Evolutionary conservation across 2,888 invertebrate species (phyloP).

Genomic region (Callosobruchus maculatus): DNA sequence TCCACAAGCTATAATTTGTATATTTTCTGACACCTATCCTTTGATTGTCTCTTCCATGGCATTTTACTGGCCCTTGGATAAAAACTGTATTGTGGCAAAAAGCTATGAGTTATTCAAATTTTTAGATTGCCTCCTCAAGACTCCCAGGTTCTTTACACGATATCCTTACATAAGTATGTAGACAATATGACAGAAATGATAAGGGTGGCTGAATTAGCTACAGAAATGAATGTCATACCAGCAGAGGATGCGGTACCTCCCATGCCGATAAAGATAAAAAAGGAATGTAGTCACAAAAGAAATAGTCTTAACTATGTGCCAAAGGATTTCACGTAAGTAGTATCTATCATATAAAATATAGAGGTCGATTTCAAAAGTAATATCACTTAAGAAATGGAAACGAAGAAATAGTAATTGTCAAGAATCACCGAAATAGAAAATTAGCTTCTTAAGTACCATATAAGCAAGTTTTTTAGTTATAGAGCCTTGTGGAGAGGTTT

Average conservation of each 20-base stretch:
- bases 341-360: too few relatives aligned
- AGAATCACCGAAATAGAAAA: too few relatives aligned
- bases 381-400: too few relatives aligned
- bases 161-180: constrained; percentile 42
- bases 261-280: constrained; percentile 36
- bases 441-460: too few relatives aligned
- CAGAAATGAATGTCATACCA: constrained; percentile 39
- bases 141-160: constrained; percentile 40
- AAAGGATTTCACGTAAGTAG: constrained; percentile 34
- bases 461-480: too few relatives aligned
- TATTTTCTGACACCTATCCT: too few relatives aligned
- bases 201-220: constrained; percentile 37
- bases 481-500: too few relatives aligned
- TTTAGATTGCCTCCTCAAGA: constrained; percentile 41
- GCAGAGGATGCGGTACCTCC: constrained; percentile 38
- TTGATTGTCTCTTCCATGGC: too few relatives aligned
- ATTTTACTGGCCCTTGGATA: too few relatives aligned
- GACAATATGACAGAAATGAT: constrained; percentile 42
- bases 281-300: constrained; percentile 30
- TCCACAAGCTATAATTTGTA: too few relatives aligned
- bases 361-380: too few relatives aligned
- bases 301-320: constrained; percentile 41
- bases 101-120: not conserved
- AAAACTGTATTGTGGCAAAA: not conserved
- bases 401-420: too few relatives aligned